phyloP scores from a whole-genome alignment of 2,113 vertebrate genomes.

The Heptranchias perlo region DNA sequence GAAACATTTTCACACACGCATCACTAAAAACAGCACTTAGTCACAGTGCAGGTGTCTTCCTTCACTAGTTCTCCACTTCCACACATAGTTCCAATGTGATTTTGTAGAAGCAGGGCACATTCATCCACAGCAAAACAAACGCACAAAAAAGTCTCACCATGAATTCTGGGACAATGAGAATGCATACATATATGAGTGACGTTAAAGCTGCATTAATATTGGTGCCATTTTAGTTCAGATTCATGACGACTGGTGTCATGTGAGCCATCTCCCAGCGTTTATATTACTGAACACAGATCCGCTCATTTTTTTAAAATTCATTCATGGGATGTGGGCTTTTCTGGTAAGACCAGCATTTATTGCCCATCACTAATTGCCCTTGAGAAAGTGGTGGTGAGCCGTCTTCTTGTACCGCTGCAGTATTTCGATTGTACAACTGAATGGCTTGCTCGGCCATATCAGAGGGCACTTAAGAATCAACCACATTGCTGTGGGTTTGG shows the following conservation, averaged over 20 bases:
- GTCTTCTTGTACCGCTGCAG: no score
- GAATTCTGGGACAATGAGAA: background rate
- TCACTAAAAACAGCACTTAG: conserved; percentile 4
- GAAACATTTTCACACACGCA: conserved; percentile 5
- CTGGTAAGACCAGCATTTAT: no score
- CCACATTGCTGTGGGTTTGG: no score
- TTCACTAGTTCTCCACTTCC: background rate
- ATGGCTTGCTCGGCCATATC: no score
- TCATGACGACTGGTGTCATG: background rate
- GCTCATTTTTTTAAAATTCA: no score
- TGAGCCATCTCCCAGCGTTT: background rate
- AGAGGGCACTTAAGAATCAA: no score
- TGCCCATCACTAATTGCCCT: no score
- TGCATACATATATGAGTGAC: background rate
- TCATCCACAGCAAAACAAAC: background rate
- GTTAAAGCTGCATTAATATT: background rate
- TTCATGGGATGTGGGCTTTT: no score
- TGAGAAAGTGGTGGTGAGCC: no score
- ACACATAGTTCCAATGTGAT: background rate
- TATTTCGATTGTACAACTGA: no score
- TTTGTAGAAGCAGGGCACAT: background rate
- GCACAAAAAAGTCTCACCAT: background rate
- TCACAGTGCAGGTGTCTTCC: background rate
- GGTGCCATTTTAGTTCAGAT: background rate
- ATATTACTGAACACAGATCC: background rate